Conservation (phyloP, 2,113 vertebrate species). For the Planiliza haematocheilus region DNA sequence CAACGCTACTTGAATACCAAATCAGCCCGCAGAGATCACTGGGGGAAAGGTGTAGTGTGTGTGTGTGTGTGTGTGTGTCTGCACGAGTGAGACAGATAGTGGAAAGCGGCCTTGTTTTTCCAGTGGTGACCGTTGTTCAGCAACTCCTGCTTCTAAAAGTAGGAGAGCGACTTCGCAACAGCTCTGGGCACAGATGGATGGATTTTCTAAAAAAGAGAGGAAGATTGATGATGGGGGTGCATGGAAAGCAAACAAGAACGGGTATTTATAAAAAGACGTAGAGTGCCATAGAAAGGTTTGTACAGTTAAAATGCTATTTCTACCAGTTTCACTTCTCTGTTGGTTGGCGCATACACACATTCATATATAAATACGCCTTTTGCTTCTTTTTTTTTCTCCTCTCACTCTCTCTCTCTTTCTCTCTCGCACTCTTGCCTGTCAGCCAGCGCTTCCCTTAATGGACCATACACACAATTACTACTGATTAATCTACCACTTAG, state of each 20-base stretch:
- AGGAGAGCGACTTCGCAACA: constrained; percentile 70
- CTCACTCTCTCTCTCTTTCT: constrained; percentile 30
- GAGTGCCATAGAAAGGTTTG: constrained; percentile 17
- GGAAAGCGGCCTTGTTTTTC: constrained; percentile 59
- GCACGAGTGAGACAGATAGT: constrained; percentile 47
- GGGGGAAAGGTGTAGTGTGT: constrained; percentile 59
- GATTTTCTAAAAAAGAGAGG: constrained; percentile 56
- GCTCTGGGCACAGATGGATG: constrained; percentile 67
- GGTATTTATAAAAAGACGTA: constrained; percentile 72
- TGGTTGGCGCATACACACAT: constrained; percentile 28
- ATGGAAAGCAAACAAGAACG: constrained; percentile 49
- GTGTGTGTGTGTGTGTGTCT: constrained; percentile 42
- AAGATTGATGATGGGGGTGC: constrained; percentile 58
- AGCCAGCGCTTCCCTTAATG: constrained; percentile 70
- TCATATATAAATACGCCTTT: constrained; percentile 38
- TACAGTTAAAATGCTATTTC: constrained; percentile 73
- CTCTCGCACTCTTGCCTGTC: constrained; percentile 50
- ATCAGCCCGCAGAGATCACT: constrained; percentile 75
- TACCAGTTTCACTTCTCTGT: constrained; percentile 79
- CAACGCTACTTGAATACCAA: constrained; percentile 79
- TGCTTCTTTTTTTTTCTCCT: neutral
- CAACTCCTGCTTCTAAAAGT: constrained; percentile 75
- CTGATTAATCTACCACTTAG: constrained; percentile 80
- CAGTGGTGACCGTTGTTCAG: constrained; percentile 69
- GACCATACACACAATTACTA: constrained; percentile 78